Base-by-base conservation (phyloP, 2,797 vertebrate genomes). In the Hybognathus amarus region DNA sequence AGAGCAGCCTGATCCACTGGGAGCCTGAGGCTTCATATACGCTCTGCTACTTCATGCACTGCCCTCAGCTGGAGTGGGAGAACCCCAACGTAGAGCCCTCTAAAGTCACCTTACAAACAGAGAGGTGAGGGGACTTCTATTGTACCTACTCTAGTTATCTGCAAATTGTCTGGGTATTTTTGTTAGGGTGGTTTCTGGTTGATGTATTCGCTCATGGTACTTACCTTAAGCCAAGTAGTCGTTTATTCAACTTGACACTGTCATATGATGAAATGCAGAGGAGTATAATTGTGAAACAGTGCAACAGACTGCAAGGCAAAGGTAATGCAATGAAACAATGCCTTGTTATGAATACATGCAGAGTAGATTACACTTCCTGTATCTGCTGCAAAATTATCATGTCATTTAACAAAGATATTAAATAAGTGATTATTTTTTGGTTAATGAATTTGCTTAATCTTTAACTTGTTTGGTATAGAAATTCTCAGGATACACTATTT, bases 31-130 rank as follows among this genome's bases (percentile, higher is more conserved):
- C 98, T 7, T 95, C 99, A 71, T 98, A 99, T 89, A 99, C 98
- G 0, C 97, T 99, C 52, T 99, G 97, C 91, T 99, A 99, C 91
- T 99, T 99, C 93, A 99, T 99, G 97, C 98, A 99, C 94, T 99
- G 97, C 87, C 97, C 97, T 0, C 97, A 98, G 87, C 97, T 98
- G 95, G 98, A 99, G 89, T 98, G 97, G 97, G 97, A 99, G 90
- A 98, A 98, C 89, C 97, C 97, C 69, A 98, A 98, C 0, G 95
- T 98, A 79, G 98, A 99, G 86, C 97, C 97, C 0, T 97, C 97
- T 17, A 98, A 97, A 93, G 96, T 99, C 86, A 97, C 94, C 0
- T 93, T 99, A 75, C 97, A 97, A 87, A 97, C 95, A 0, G 97
- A 99, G 94, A 97, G 98, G 98, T 99, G 92, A 94, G 95, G 77